These are phyloP conservation scores for Botrylloides violaceus DNA, from an alignment of 23 tunicate species.

Conservation along the genomic window DNA sequence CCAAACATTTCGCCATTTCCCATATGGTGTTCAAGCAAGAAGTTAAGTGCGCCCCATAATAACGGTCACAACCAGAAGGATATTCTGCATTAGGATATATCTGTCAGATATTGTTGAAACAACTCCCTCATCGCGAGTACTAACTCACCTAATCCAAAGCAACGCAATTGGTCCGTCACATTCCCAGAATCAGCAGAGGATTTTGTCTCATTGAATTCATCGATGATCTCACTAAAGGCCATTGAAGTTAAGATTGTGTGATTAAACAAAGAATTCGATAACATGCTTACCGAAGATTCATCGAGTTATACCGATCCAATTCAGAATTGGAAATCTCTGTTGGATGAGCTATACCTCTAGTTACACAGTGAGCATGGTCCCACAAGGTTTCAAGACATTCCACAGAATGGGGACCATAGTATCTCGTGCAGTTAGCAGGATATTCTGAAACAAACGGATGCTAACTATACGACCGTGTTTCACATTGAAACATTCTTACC, in stretches of 20 bases:
- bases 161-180: slow-evolving; percentile 8
- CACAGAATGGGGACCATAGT: neutral
- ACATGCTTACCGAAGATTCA: neutral
- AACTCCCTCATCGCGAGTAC: neutral
- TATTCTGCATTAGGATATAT: neutral
- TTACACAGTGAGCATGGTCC: neutral
- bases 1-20: slow-evolving; percentile 4
- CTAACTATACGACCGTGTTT: neutral
- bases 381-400: slow-evolving; percentile 19
- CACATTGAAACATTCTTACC: slow-evolving; percentile 2
- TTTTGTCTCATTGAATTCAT: slow-evolving; percentile 9
- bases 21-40: slow-evolving; percentile 15
- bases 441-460: neutral
- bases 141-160: slow-evolving; percentile 21
- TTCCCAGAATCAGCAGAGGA: slow-evolving; percentile 5
- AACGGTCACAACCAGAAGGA: slow-evolving; percentile 2
- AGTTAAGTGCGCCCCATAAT: slow-evolving; percentile 14
- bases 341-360: neutral
- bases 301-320: neutral
- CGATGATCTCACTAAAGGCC: slow-evolving; percentile 5
- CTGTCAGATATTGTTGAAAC: neutral
- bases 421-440: neutral
- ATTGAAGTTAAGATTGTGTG: too few relatives aligned
- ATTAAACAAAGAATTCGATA: neutral
- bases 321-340: neutral